phyloP scores from a whole-genome alignment of 2,797 vertebrate genomes.

The Falco naumanni region DNA sequence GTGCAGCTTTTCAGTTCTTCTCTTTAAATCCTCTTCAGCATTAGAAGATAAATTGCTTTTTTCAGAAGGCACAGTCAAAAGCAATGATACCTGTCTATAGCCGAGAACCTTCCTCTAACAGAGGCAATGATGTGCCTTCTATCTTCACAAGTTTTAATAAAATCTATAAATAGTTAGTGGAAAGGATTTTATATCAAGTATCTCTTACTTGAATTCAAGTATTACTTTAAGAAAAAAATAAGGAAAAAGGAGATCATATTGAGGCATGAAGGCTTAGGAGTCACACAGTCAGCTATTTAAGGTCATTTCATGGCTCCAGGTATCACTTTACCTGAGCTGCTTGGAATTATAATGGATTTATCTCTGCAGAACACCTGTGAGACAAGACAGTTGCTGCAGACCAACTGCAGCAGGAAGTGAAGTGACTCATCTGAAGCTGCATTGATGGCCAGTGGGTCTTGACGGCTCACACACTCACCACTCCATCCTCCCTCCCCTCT shows the following conservation, averaged over 20 bases:
- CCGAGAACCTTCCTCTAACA: slow-evolving; percentile 36
- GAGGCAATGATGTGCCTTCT: background rate
- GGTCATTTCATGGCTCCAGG: background rate
- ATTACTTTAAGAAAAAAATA: background rate
- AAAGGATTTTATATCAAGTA: slow-evolving; percentile 16
- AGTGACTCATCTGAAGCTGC: background rate
- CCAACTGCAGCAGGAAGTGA: background rate
- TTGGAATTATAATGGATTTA: slow-evolving; percentile 30
- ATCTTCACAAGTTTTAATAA: background rate
- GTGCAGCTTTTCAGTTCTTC: background rate
- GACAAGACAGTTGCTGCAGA: background rate
- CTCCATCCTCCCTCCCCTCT: background rate
- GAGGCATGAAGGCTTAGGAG: background rate
- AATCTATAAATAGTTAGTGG: background rate
- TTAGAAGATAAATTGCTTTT: background rate
- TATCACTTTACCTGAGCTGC: slow-evolving; percentile 46
- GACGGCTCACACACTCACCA: background rate
- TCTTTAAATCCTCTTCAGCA: slow-evolving; percentile 57
- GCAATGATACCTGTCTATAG: slow-evolving; percentile 11
- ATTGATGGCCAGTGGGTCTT: background rate
- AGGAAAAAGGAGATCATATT: background rate
- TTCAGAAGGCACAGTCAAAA: slow-evolving; percentile 48
- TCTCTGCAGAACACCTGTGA: slow-evolving; percentile 19
- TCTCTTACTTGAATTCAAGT: background rate
- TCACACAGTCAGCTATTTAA: background rate